Evolutionary conservation across 2,888 invertebrate species (phyloP).

Genomic region (Phrixothrix hirtus): DNA sequence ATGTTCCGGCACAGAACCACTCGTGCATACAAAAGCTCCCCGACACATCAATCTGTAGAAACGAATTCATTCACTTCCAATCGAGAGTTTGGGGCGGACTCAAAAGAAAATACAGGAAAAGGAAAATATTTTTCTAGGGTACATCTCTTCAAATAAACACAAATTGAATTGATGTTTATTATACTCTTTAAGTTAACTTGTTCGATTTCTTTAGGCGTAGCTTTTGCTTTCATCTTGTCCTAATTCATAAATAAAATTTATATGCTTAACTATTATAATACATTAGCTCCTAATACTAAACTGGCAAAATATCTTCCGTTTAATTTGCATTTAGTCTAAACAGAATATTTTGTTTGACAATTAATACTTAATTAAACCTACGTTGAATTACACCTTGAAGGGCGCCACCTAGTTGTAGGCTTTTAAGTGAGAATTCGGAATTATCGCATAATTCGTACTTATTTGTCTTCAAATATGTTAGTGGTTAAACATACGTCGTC

Average conservation of each 20-base stretch:
- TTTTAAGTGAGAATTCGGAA: too few relatives aligned
- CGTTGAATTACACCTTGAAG: too few relatives aligned
- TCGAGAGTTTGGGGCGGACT: constrained; percentile 23
- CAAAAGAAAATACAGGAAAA: constrained; percentile 14
- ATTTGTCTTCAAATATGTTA: too few relatives aligned
- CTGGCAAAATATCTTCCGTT: neutral
- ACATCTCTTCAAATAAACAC: neutral
- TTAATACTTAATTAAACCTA: too few relatives aligned
- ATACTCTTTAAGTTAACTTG: neutral
- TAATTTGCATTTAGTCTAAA: neutral
- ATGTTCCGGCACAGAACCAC: constrained; percentile 45
- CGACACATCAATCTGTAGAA: constrained; percentile 41
- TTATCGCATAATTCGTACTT: too few relatives aligned
- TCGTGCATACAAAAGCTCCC: constrained; percentile 47
- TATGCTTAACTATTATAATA: neutral
- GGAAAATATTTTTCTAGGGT: constrained; percentile 12
- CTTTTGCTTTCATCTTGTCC: neutral
- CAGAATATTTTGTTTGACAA: too few relatives aligned
- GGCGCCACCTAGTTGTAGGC: too few relatives aligned
- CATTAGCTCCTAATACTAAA: neutral
- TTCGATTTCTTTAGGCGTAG: too few relatives aligned
- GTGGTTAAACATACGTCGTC: too few relatives aligned
- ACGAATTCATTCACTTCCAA: constrained; percentile 29
- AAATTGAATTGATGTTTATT: constrained; percentile 3
- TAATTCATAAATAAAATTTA: neutral